Evolutionary conservation across 2,888 invertebrate species (phyloP).

Genomic region (Anoplius nigerrimus): DNA sequence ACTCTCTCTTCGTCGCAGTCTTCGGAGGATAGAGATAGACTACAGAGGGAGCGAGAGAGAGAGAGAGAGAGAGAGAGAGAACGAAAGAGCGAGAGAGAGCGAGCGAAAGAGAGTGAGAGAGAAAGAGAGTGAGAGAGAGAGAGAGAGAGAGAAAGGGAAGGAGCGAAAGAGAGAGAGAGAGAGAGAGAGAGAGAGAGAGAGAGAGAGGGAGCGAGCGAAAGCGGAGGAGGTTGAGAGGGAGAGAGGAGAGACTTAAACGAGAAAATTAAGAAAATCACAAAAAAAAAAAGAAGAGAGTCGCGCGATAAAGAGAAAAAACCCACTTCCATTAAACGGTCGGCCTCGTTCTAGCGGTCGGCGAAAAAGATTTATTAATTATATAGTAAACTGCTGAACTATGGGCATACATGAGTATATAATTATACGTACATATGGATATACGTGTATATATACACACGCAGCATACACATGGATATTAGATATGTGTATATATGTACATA

Average conservation of each 20-base stretch:
- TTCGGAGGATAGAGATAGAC: constrained; percentile 10
- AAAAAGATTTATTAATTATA: constrained; percentile 30
- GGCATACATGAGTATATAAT: constrained; percentile 1
- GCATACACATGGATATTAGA: too few species aligned
- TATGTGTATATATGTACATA: too few species aligned
- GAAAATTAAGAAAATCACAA: constrained; percentile 14
- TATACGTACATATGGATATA: too few species aligned
- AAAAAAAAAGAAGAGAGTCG: constrained; percentile 8
- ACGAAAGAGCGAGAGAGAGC: constrained; percentile 19
- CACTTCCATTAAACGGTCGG: constrained; percentile 41
- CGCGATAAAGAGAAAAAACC: constrained; percentile 1
- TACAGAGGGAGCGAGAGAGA: constrained; percentile 25
- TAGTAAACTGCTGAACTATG: constrained; percentile 24
- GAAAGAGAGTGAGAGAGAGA: constrained; percentile 1
- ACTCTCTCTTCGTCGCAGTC: too few species aligned
- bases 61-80: constrained; percentile 19
- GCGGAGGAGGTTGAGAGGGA: constrained; percentile 5
- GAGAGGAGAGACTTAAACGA: neutral
- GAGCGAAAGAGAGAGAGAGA: neutral
- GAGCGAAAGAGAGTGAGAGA: constrained; percentile 16
- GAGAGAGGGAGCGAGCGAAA: neutral
- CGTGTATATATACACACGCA: too few species aligned
- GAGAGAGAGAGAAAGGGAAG: constrained; percentile 9
- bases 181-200: constrained; percentile 10
- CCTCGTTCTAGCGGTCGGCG: constrained; percentile 70